These are phyloP conservation scores for Nephrotoma guestfalica DNA, from an alignment of 2,888 invertebrate genomes.

Conservation along the genomic window DNA sequence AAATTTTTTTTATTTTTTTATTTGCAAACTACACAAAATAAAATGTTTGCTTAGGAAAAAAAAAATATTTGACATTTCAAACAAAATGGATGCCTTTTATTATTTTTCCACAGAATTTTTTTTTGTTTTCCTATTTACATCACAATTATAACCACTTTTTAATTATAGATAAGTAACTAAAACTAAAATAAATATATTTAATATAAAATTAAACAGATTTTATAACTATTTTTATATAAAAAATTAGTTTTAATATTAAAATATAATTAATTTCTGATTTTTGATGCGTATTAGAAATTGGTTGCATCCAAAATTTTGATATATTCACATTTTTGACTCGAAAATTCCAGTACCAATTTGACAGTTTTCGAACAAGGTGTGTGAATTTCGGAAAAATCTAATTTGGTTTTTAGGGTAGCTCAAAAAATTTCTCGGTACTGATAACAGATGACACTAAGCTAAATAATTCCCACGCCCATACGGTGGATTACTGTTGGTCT, in stretches of 20 bases:
- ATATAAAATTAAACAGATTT: not conserved
- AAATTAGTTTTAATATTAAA: not conserved
- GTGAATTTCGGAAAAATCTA: conserved; percentile 4
- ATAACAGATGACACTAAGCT: not conserved
- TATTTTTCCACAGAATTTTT: not conserved
- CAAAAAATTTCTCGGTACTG: not conserved
- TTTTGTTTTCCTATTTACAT: not conserved
- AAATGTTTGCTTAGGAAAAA: conserved; percentile 2
- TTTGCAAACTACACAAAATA: conserved; percentile 3
- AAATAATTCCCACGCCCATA: conserved; percentile 16
- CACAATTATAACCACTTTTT: not conserved
- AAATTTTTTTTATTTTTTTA: not conserved
- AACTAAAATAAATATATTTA: not conserved
- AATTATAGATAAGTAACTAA: not conserved
- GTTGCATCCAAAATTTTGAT: not conserved
- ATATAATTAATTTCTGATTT: not conserved
- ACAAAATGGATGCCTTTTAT: conserved; percentile 1
- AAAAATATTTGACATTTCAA: not conserved
- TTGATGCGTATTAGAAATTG: conserved; percentile 4
- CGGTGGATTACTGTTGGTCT: conserved; percentile 26
- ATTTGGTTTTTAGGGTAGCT: not conserved
- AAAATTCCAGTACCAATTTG: not conserved
- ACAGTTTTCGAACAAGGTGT: not conserved
- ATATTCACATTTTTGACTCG: not conserved
- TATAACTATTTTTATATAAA: not conserved